Evolutionary conservation across 2,797 vertebrate genomes (phyloP), one percentile per base, ranked within the genome.

Genomic region (Discoglossus pictus): DNA sequence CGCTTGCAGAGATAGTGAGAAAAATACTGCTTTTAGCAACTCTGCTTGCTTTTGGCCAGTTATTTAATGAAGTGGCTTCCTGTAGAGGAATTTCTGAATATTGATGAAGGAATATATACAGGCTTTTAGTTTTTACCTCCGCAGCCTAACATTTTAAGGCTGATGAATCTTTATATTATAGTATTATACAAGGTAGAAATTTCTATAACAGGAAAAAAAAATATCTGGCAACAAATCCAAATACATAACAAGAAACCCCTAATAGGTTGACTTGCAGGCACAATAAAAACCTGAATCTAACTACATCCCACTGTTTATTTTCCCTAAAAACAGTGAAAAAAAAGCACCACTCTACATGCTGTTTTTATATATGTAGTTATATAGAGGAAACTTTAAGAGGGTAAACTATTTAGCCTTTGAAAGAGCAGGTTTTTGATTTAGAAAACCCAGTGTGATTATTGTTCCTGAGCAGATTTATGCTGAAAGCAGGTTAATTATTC

Each of bases 401-500:
- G 21, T 2, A 16, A 61, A 44, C 34, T 55, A 55, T 47, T 69
- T 55, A 25, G 12, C 35, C 36, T 43, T 10, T 44, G 56, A 46
- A 53, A 53, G 11, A 23, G 13, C 20, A 39, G 10, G n/a, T 15
- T 39, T 44, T 15, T 34, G 31, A 39, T 46, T 54, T 36, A 62
- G 16, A 53, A 69, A 61, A 48, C 40, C 51, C 59, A 42, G 51
- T 70, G 51, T 62, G 59, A 62, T 34, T 56, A 70, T 70, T 70
- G 59, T 70, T 47, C 48, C 51, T 42, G 34, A 69, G 59, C 35
- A 50, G 24, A 63, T 48, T 63, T 48, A 56, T 55, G 42, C 53
- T 70, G 23, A 70, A 70, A 70, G 59, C 42, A 62, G 59, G 67
- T 56, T 70, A 70, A 70, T 70, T 70, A 63, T 70, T 70, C 67